Evolutionary conservation across 1,140 invertebrate species (phyloP).

Genomic region (Bradynema listronoti): DNA sequence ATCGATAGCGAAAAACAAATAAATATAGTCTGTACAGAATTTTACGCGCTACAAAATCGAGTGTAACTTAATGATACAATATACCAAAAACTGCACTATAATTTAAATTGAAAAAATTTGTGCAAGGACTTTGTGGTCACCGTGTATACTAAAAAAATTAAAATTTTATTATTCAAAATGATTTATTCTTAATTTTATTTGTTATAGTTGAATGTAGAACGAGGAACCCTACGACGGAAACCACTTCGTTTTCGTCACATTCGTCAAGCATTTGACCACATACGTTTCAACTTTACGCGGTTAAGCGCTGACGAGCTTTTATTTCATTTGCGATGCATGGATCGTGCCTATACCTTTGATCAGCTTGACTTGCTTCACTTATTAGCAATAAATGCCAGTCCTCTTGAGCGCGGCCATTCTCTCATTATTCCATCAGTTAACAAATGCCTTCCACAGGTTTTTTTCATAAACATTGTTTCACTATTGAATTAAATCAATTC

Average conservation of each 20-base stretch:
- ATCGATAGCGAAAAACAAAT: no score
- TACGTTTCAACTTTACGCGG: constrained; percentile 54
- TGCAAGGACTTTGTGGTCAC: no score
- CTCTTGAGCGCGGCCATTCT: constrained; percentile 49
- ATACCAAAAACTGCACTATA: no score
- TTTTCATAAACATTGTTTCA: no score
- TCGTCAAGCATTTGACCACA: constrained; percentile 47
- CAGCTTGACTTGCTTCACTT: constrained; percentile 41
- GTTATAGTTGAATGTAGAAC: constrained; percentile 52
- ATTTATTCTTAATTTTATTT: no score
- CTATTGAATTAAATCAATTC: no score
- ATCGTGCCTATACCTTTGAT: constrained; percentile 42
- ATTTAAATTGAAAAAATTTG: no score
- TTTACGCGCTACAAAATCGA: no score
- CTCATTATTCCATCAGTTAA: constrained; percentile 46
- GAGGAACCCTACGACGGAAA: constrained; percentile 50
- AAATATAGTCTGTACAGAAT: no score
- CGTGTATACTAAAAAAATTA: no score
- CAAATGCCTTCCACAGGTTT: constrained; percentile 53
- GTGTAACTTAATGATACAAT: no score
- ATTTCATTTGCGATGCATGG: constrained; percentile 18
- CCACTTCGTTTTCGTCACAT: constrained; percentile 49
- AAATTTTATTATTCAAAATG: no score
- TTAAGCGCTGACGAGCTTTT: constrained; percentile 39
- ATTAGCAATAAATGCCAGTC: constrained; percentile 50